Evolutionary conservation across 2,888 invertebrate genomes (phyloP), one percentile per base, ranked within the genome.

Genomic region (Allophyes oxyacanthae): DNA sequence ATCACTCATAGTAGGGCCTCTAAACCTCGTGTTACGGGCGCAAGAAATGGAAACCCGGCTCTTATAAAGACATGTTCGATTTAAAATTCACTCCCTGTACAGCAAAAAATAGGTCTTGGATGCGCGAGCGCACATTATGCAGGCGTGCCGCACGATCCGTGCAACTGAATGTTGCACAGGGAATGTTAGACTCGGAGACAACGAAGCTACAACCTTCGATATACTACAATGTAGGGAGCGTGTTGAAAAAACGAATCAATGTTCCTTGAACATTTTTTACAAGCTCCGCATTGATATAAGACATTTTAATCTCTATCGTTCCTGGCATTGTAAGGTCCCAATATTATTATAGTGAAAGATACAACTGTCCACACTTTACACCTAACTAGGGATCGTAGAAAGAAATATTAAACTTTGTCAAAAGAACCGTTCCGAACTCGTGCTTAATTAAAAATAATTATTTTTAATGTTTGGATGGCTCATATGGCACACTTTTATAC

Each of bases 101-200:
- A 85, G 87, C 88, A 92, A 93, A 92, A 94, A 94, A 92, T 91
- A 89, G 90, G 90, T 87, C 86, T 87, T 69, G 78, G 83, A 79
- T 83, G 84, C 83, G 85, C 84, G 73, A 78, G 68, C 71, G 79
- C 87, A 79, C 89, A 93, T 92, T 89, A 93, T 93, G 90, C 92
- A 85, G 87, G 90, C 94, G 94, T 94, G 93, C 92, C 57, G 87
- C 93, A 93, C 93, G 94, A 92, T 75, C 80, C 72, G 62, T 71
- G 79, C 78, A 75, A 69, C 77, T 74, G 77, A 71, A 78, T 73
- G 72, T 65, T 69, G 59, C 77, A 59, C 58, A 64, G 64, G 62
- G 71, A 82, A 81, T 79, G 77, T 75, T 57, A 67, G 68, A 64
- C 58, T 61, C 45, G 63, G 72, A 42, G 75, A 77, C 77, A 72